Evolutionary conservation across 2,113 vertebrate species (phyloP).

Genomic region (Emydura subglobosa): DNA sequence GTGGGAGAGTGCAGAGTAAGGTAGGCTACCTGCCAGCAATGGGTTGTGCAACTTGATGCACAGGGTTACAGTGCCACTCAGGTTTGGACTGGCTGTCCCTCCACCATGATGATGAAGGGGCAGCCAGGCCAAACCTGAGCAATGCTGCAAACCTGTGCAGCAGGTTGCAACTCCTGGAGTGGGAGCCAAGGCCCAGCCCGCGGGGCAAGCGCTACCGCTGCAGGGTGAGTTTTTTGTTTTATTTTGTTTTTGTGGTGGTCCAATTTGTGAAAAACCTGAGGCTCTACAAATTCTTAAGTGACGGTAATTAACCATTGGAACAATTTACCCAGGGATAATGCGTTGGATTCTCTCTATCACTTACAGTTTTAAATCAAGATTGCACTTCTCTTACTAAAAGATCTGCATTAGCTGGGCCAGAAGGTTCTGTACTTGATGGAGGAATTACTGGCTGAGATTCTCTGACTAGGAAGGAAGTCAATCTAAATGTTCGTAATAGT

Average conservation of each 20-base stretch:
- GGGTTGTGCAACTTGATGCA: not conserved
- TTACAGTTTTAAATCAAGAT: not conserved
- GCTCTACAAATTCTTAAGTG: not conserved
- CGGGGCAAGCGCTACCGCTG: not conserved
- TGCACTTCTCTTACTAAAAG: too few relatives aligned
- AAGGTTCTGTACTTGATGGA: too few relatives aligned
- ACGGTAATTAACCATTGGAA: not conserved
- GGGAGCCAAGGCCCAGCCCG: not conserved
- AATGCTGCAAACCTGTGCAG: not conserved
- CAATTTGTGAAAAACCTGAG: not conserved
- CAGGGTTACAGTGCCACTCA: too few relatives aligned
- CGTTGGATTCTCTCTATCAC: not conserved
- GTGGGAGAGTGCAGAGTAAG: too few relatives aligned
- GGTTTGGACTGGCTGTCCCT: not conserved
- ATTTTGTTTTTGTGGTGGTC: not conserved
- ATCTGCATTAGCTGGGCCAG: too few relatives aligned
- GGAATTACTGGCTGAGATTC: too few relatives aligned
- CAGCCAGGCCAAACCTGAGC: not conserved
- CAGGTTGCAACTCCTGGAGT: not conserved
- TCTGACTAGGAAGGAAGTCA: not conserved
- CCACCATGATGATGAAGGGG: not conserved
- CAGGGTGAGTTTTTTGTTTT: not conserved
- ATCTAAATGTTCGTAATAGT: not conserved
- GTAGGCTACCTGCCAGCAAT: not conserved
- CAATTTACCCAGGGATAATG: not conserved